A percentile compares a stretch with the other conserved stretches of the same genome.
phyloP scores from a whole-genome alignment of 1,140 invertebrate species.

The Cepaea nemoralis region DNA sequence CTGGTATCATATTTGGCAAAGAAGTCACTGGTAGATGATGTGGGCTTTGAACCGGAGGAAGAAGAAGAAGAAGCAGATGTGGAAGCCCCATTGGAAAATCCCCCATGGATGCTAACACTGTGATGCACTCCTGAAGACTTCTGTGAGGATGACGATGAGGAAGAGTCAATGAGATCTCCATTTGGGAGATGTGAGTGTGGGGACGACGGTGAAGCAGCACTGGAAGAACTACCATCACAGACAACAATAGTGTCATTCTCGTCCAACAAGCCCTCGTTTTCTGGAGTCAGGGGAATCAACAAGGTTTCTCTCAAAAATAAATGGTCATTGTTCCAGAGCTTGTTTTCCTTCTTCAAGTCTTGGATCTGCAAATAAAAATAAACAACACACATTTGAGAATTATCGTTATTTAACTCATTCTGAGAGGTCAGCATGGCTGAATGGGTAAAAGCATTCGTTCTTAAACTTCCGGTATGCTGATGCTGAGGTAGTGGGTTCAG shows the following conservation, averaged over 20 bases:
- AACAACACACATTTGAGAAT: background rate
- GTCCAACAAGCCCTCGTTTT: conserved; percentile 50
- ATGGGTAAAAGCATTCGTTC: no score
- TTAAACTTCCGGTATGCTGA: no score
- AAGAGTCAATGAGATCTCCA: background rate
- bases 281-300: conserved; percentile 57
- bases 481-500: no score
- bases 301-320: conserved; percentile 59
- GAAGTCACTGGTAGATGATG: conserved; percentile 52
- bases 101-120: background rate
- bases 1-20: conserved; percentile 62
- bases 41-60: background rate
- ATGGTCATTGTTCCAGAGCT: conserved; percentile 64
- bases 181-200: conserved; percentile 11
- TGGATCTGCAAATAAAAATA: conserved; percentile 31
- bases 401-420: no score
- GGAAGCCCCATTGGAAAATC: background rate
- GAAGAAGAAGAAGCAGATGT: background rate
- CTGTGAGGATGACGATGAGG: background rate
- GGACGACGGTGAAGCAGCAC: background rate
- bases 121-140: background rate
- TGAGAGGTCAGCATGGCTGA: no score
- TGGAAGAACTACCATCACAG: background rate
- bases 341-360: conserved; percentile 56
- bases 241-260: conserved; percentile 43